Conservation (phyloP, 2,797 vertebrate species). For the Acanthiza pusilla region DNA sequence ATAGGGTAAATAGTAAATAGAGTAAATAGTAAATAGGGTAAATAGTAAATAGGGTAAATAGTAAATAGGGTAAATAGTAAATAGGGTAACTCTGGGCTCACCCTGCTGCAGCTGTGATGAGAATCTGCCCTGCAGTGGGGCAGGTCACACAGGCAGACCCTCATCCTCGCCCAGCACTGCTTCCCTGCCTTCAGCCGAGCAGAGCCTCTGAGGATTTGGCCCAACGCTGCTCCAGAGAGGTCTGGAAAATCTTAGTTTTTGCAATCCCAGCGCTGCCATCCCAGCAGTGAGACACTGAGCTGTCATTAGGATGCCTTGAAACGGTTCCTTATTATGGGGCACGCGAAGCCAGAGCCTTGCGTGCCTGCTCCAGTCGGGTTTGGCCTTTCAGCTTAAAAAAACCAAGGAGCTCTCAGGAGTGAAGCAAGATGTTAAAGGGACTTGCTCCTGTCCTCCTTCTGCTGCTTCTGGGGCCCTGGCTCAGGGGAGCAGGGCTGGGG, state of each 20-base stretch:
- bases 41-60: neutral
- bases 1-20: neutral
- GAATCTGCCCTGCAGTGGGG: neutral
- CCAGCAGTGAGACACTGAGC: neutral
- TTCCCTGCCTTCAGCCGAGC: neutral
- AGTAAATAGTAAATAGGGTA: too few species aligned
- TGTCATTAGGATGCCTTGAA: slow-evolving; percentile 49
- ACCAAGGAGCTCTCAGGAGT: neutral
- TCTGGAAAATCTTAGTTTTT: slow-evolving; percentile 48
- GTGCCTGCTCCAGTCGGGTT: neutral
- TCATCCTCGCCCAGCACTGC: neutral
- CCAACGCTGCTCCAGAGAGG: neutral
- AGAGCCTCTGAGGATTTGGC: neutral
- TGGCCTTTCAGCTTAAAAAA: neutral
- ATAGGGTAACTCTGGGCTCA: neutral
- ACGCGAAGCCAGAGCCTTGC: neutral
- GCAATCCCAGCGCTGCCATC: slow-evolving; percentile 14
- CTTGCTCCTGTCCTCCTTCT: neutral
- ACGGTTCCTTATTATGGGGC: slow-evolving; percentile 40
- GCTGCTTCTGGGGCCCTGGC: neutral
- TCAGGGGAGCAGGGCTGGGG: neutral
- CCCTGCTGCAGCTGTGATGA: neutral
- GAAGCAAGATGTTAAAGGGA: neutral
- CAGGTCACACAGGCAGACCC: neutral
- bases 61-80: neutral